phyloP scores from a whole-genome alignment of 2,113 vertebrate species.

The Butorides virescens region DNA sequence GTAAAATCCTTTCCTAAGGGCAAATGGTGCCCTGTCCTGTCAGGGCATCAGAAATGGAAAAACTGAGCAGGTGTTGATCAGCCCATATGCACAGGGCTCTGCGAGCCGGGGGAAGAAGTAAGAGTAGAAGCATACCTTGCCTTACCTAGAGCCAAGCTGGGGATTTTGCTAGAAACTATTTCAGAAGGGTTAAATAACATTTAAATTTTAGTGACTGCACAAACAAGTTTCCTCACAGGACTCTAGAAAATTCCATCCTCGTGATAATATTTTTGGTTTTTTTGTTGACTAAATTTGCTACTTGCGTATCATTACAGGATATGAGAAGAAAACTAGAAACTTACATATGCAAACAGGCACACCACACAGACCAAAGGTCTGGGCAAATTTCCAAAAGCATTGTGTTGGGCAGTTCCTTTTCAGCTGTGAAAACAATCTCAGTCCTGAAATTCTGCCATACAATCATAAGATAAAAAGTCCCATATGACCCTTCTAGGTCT shows the following conservation, averaged over 20 bases:
- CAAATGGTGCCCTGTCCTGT: neutral
- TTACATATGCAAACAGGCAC: conserved; percentile 45
- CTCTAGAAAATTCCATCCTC: neutral
- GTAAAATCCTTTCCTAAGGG: neutral
- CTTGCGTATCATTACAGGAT: conserved; percentile 26
- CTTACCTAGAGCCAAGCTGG: neutral
- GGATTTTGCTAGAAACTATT: neutral
- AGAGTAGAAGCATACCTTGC: neutral
- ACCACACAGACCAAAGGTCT: conserved; percentile 50
- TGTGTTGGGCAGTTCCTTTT: conserved; percentile 60
- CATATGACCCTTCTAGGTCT: conserved; percentile 21
- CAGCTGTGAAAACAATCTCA: conserved; percentile 72
- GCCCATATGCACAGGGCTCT: neutral
- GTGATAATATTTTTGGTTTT: neutral
- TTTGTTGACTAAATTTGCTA: conserved; percentile 1
- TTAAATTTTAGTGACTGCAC: neutral
- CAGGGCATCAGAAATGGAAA: neutral
- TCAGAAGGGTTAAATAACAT: neutral
- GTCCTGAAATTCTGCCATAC: conserved; percentile 54
- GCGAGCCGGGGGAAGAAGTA: neutral
- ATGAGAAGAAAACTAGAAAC: conserved; percentile 47
- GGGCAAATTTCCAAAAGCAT: conserved; percentile 62
- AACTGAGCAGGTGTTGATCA: neutral
- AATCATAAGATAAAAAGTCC: conserved; percentile 54
- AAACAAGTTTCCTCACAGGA: neutral